Evolutionary conservation across 2,113 vertebrate species (phyloP), one percentile per base, ranked within the genome.

Genomic region (Axis porcinus): DNA sequence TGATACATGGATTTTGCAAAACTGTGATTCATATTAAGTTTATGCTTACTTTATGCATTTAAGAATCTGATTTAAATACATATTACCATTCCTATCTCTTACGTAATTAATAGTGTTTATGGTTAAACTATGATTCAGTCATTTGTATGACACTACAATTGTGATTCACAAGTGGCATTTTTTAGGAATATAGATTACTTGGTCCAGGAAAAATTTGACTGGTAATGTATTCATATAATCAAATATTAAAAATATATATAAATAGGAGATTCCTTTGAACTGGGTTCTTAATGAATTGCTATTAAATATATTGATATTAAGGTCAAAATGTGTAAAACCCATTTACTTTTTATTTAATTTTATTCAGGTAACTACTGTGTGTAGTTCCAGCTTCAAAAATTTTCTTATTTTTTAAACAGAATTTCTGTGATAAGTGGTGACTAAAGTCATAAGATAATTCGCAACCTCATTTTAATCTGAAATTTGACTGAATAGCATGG

Each of bases 141-240:
- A 82, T 96, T 96, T 97, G 47, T 23, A 70, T 76, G 52, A 89
- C 3, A 89, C n/a, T 86, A 94, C 50, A 84, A 8, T 64, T 89
- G 0, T 57, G 58, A n/a, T 79, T 86, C n/a, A 43, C 28, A 86
- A 78, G 47, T 47, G 70, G 14, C 25, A 0, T 82, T 96, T 96
- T 97, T 86, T 86, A 97, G 74, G 82, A 79, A 5, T 19, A 2
- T 19, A 23, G 28, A 0, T 88, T 84, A 33, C 7, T 93, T 82
- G 47, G 96, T 86, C 27, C 21, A 91, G 67, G 50, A 97, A 96
- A 92, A 90, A 25, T 89, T 67, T 82, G 25, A 97, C 12, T 43
- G 52, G 15, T 55, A 76, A 76, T 79, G 40, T 79, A 54, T 50
- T 96, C 16, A 76, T 60, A 67, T 60, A 82, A 64, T 62, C 36